phyloP scores from a whole-genome alignment of 2,113 vertebrate genomes.

The Marmota flaviventris region DNA sequence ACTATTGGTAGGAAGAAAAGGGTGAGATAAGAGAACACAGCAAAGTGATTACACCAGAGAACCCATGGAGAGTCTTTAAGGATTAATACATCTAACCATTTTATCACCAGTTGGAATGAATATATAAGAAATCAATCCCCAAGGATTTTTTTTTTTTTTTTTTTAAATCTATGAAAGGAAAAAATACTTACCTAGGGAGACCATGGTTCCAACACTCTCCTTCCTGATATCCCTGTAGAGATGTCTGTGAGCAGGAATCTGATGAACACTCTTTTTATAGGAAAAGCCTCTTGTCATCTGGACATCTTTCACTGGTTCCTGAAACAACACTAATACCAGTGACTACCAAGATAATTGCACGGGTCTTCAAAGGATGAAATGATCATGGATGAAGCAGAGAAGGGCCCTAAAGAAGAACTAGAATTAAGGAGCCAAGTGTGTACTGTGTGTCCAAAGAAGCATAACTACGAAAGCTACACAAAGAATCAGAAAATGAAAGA shows the following conservation, averaged over 20 bases:
- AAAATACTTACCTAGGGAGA: conserved; percentile 76
- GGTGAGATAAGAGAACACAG: neutral
- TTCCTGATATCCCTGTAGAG: conserved; percentile 55
- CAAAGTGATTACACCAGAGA: neutral
- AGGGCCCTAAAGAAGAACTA: neutral
- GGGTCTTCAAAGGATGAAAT: neutral
- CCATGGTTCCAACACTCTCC: conserved; percentile 49
- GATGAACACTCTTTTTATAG: conserved; percentile 62
- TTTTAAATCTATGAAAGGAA: conserved; percentile 18
- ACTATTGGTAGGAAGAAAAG: neutral
- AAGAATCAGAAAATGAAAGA: neutral
- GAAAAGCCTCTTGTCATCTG: conserved; percentile 54
- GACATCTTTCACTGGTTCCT: conserved; percentile 71
- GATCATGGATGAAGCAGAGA: neutral
- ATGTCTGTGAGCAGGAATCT: conserved; percentile 66
- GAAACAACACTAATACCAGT: conserved; percentile 74
- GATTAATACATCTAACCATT: neutral
- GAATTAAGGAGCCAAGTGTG: neutral
- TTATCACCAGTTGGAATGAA: conserved; percentile 24
- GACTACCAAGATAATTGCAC: conserved; percentile 57
- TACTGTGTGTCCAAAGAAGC: neutral
- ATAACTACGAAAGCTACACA: neutral
- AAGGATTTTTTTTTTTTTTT: neutral
- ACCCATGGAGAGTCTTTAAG: neutral
- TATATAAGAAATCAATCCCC: neutral